Conservation (phyloP, 2,888 invertebrate species). For the Patella ulyssiponensis region DNA sequence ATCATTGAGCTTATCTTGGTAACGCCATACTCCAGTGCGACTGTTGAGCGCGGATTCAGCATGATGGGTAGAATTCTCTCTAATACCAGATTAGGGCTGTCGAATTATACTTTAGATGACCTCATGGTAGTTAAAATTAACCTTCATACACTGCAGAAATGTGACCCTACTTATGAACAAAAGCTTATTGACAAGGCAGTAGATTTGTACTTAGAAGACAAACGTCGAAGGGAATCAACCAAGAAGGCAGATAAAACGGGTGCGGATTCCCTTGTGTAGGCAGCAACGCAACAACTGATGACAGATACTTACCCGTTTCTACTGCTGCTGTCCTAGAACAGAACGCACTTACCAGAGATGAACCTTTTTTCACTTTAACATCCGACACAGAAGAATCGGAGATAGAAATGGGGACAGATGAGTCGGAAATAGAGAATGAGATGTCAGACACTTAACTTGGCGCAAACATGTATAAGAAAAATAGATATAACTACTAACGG, state of each 20-base stretch:
- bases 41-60: conserved; percentile 5
- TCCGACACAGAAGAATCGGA: too few relatives aligned
- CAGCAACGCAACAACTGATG: too few relatives aligned
- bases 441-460: too few relatives aligned
- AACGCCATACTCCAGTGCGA: neutral
- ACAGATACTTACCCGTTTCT: too few relatives aligned
- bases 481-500: too few relatives aligned
- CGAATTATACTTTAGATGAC: neutral
- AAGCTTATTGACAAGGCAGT: neutral
- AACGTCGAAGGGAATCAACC: neutral
- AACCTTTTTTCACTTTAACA: too few relatives aligned
- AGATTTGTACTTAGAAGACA: neutral
- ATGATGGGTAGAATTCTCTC: neutral
- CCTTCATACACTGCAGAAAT: neutral
- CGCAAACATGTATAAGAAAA: too few relatives aligned
- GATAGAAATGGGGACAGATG: too few relatives aligned
- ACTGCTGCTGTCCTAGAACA: too few relatives aligned
- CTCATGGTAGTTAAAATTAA: neutral
- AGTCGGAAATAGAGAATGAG: too few relatives aligned
- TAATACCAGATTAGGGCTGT: neutral
- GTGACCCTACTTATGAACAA: neutral
- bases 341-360: too few relatives aligned
- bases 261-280: too few relatives aligned
- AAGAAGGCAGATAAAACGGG: neutral
- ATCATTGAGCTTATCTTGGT: neutral